Conservation (phyloP, 2,888 invertebrate genomes). For the Scotopteryx bipunctaria region DNA sequence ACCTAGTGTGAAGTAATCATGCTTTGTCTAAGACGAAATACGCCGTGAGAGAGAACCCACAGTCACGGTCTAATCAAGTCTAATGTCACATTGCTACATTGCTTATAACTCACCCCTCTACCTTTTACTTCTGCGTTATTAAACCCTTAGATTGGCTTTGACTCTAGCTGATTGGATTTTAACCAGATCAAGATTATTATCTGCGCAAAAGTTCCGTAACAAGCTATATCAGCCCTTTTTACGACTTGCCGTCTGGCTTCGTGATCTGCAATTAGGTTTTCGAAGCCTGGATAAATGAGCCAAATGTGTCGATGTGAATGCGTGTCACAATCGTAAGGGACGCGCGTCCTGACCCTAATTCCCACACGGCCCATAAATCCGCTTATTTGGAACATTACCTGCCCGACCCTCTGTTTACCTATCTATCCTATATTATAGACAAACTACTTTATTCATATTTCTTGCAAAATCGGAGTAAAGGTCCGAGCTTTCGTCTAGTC, state of each 20-base stretch:
- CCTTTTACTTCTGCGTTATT: too few relatives aligned
- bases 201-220: neutral
- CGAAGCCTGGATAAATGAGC: constrained; percentile 24
- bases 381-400: constrained; percentile 64
- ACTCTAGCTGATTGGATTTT: too few relatives aligned
- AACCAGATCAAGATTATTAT: neutral
- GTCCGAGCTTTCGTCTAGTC: neutral
- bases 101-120: too few relatives aligned
- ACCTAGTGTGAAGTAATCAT: constrained; percentile 25
- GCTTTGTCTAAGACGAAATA: constrained; percentile 10
- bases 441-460: constrained; percentile 4
- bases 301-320: constrained; percentile 45
- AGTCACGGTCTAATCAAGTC: neutral
- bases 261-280: constrained; percentile 10
- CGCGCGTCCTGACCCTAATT: constrained; percentile 63
- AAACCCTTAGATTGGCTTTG: too few relatives aligned
- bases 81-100: neutral
- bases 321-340: constrained; percentile 61
- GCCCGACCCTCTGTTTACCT: constrained; percentile 61
- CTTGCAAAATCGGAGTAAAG: too few relatives aligned
- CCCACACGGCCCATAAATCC: constrained; percentile 66
- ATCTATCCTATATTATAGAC: constrained; percentile 44
- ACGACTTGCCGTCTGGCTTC: neutral
- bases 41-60: neutral
- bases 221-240: neutral